Evolutionary conservation across 2,113 vertebrate genomes (phyloP).

Genomic region (Parus major): DNA sequence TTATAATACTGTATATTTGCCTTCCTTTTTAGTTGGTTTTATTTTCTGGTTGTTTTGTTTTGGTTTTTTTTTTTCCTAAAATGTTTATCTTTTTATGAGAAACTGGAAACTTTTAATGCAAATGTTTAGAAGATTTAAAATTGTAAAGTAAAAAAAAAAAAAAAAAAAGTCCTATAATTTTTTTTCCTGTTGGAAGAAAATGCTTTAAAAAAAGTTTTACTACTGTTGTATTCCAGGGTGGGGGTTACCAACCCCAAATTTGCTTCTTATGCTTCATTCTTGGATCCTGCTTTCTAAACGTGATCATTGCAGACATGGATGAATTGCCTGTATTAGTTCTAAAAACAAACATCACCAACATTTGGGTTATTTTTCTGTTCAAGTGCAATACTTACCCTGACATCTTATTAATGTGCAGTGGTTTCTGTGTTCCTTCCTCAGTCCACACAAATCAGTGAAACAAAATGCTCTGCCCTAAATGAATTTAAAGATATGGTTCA

Average conservation of each 20-base stretch:
- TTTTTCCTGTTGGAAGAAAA: constrained; percentile 70
- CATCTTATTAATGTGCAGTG: constrained; percentile 69
- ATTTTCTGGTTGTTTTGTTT: constrained; percentile 68
- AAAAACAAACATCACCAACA: background rate
- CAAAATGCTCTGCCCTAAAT: constrained; percentile 37
- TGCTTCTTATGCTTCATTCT: constrained; percentile 56
- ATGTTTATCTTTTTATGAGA: constrained; percentile 74
- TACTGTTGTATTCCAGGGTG: constrained; percentile 73
- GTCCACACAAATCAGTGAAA: constrained; percentile 36
- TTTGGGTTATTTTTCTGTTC: constrained; percentile 66
- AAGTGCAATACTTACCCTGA: constrained; percentile 85
- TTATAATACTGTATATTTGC: constrained; percentile 71
- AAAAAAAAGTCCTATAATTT: constrained; percentile 52
- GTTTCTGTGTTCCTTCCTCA: constrained; percentile 56
- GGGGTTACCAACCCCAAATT: constrained; percentile 46
- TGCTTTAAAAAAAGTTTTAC: constrained; percentile 75
- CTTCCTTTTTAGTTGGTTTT: constrained; percentile 72
- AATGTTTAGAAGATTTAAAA: constrained; percentile 73
- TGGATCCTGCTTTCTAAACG: constrained; percentile 56
- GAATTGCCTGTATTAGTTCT: constrained; percentile 43
- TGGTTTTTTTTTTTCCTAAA: constrained; percentile 57
- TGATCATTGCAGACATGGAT: constrained; percentile 43
- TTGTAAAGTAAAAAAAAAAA: constrained; percentile 61
- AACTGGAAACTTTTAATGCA: constrained; percentile 70
- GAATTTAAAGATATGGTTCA: background rate